Conservation (phyloP, 2,888 invertebrate genomes). For the Rhagium mordax region DNA sequence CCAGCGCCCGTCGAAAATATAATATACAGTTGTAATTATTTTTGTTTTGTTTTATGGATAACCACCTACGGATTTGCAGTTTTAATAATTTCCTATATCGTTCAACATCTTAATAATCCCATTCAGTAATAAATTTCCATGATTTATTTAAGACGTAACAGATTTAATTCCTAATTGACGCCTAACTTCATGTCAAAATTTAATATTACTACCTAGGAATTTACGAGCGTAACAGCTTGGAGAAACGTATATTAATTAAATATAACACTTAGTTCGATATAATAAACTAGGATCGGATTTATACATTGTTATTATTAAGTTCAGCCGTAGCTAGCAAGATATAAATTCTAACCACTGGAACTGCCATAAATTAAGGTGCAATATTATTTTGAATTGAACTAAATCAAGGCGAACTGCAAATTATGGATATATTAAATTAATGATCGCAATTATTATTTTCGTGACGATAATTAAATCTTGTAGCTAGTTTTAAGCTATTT, state of each 20-base stretch:
- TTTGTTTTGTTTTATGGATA: no score
- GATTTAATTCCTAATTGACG: conserved; percentile 1
- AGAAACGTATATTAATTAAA: conserved; percentile 22
- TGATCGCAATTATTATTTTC: background rate
- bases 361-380: background rate
- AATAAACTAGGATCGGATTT: conserved; percentile 21
- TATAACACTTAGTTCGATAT: conserved; percentile 19
- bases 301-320: conserved; percentile 15
- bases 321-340: background rate
- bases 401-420: background rate
- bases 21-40: no score
- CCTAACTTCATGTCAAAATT: conserved; percentile 20
- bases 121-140: background rate
- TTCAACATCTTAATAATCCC: no score
- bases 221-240: conserved; percentile 9
- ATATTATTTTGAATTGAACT: background rate
- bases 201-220: conserved; percentile 12
- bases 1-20: no score
- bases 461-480: background rate
- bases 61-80: no score
- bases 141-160: background rate
- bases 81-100: no score
- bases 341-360: background rate
- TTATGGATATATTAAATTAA: background rate
- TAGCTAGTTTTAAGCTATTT: background rate